Conservation (phyloP, 2,797 vertebrate species). For the Sitta carolinensis region DNA sequence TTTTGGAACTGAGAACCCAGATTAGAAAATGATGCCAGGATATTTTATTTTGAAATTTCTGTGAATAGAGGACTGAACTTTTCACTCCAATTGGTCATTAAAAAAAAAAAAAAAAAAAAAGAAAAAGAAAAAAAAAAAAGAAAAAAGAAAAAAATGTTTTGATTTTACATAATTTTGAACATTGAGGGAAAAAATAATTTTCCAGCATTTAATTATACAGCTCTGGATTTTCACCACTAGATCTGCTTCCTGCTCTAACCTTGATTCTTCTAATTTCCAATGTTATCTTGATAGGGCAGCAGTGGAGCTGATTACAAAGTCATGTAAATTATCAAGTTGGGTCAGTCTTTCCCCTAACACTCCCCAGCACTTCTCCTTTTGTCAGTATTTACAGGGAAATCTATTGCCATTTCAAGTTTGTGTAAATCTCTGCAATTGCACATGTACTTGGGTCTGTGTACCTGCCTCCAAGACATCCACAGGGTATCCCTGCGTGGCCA, state of each 20-base stretch:
- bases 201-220: not conserved
- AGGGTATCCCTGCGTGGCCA: not conserved
- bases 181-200: not conserved
- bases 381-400: not conserved
- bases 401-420: not conserved
- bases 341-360: not conserved
- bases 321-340: not conserved
- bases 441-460: not conserved
- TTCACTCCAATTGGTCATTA: not conserved
- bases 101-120: not conserved
- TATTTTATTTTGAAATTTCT: not conserved
- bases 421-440: not conserved
- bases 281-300: not conserved
- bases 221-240: not conserved
- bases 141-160: not conserved
- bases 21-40: constrained; percentile 2
- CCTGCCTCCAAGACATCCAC: not conserved
- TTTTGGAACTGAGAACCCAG: not conserved
- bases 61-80: not conserved
- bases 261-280: not conserved
- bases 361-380: not conserved
- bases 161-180: not conserved
- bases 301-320: not conserved
- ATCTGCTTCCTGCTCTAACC: not conserved
- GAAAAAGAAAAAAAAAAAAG: not conserved